Percentiles rank a stretch among this genome's conserved stretches.
phyloP scores from a whole-genome alignment of 1,140 invertebrate genomes.

The Drosophila nikananu region DNA sequence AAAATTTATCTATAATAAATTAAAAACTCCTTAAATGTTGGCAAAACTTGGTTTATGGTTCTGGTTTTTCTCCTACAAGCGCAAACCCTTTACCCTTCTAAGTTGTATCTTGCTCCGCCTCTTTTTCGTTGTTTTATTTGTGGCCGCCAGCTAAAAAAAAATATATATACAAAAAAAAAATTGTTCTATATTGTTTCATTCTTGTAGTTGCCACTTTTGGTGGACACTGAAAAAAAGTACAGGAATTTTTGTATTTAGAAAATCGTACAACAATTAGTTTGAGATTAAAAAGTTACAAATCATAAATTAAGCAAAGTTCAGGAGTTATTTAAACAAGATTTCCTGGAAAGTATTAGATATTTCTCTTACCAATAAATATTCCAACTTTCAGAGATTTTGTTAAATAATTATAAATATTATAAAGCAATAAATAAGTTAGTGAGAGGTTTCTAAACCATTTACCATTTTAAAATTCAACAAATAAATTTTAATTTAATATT shows the following conservation, averaged over 20 bases:
- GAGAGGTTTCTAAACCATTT: not conserved
- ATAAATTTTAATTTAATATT: not conserved
- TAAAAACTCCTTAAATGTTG: conserved; percentile 84
- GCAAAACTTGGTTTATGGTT: conserved; percentile 55
- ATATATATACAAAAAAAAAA: conserved; percentile 12
- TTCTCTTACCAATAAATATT: not conserved
- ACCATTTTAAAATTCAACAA: not conserved
- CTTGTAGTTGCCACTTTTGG: conserved; percentile 28
- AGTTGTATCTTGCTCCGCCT: conserved; percentile 23
- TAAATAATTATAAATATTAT: not conserved
- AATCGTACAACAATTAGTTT: not conserved
- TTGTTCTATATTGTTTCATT: conserved; percentile 50
- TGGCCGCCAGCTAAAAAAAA: conserved; percentile 56
- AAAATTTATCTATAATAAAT: conserved; percentile 85
- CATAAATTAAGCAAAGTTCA: not conserved
- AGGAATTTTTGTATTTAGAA: not conserved
- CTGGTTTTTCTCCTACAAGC: conserved; percentile 9
- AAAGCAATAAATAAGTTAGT: not conserved
- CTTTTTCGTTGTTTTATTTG: conserved; percentile 65
- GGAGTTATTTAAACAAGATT: not conserved
- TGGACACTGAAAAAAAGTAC: not conserved
- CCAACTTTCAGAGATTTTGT: not conserved
- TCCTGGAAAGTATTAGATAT: not conserved
- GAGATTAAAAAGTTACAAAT: fast-evolving
- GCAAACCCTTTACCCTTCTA: conserved; percentile 2